phyloP scores from a whole-genome alignment of 2,797 vertebrate genomes.

The Sebastes paucispinis region DNA sequence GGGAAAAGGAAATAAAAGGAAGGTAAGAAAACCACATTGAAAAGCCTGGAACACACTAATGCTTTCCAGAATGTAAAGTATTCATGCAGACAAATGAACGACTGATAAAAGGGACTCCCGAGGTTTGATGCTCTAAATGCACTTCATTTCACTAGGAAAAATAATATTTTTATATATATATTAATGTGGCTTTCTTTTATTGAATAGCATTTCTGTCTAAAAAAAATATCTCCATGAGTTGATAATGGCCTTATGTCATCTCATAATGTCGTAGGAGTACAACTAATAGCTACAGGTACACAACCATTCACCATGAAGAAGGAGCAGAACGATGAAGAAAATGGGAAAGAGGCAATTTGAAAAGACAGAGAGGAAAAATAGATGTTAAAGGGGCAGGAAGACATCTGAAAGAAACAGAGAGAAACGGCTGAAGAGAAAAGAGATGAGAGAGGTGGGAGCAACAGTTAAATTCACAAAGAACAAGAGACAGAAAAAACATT shows the following conservation, averaged over 20 bases:
- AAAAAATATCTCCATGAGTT: neutral
- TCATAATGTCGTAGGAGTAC: neutral
- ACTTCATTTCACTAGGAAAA: neutral
- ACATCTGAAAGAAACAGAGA: neutral
- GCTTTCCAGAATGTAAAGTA: neutral
- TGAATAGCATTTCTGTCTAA: neutral
- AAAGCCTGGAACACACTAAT: neutral
- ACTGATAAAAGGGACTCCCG: neutral
- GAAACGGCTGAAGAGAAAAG: conserved; percentile 4
- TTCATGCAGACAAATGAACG: neutral
- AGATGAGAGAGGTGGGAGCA: conserved; percentile 5
- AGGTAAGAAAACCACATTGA: neutral
- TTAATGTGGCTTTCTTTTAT: neutral
- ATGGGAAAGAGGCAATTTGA: neutral
- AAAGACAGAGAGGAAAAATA: neutral
- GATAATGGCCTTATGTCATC: neutral
- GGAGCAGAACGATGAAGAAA: neutral
- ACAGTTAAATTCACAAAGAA: conserved; percentile 49
- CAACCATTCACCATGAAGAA: neutral
- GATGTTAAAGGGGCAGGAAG: conserved; percentile 1
- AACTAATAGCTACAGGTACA: neutral
- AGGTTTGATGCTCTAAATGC: neutral
- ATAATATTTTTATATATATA: neutral
- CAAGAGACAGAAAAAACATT: conserved; percentile 27
- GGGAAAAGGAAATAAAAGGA: neutral